phyloP scores from a whole-genome alignment of 2,888 invertebrate species.

The Cyaniris semiargus region DNA sequence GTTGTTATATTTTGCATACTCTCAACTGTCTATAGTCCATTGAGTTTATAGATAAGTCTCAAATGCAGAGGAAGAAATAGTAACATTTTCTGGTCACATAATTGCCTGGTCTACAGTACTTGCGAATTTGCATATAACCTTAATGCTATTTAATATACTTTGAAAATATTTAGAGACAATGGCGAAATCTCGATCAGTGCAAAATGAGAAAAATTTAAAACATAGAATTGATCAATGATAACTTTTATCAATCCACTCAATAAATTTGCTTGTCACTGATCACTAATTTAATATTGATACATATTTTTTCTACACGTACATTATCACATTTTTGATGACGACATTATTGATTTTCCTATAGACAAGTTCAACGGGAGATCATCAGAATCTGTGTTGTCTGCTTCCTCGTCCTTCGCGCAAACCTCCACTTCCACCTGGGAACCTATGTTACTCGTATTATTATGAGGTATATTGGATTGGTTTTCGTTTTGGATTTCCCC shows the following conservation, averaged over 20 bases:
- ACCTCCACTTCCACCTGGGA: not conserved
- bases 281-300: constrained; percentile 3
- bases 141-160: constrained; percentile 1
- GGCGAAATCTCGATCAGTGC: not conserved
- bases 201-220: not conserved
- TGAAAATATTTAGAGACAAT: not conserved
- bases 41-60: not conserved
- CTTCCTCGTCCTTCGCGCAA: not conserved
- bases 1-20: no score
- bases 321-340: constrained; percentile 27
- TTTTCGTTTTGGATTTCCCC: constrained; percentile 23
- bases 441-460: not conserved
- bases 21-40: not conserved
- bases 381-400: constrained; percentile 17
- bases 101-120: not conserved
- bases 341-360: constrained; percentile 18
- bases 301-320: not conserved
- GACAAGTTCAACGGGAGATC: constrained; percentile 28
- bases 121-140: not conserved
- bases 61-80: not conserved
- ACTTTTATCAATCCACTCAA: not conserved
- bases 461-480: constrained; percentile 23
- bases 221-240: not conserved
- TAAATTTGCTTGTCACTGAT: not conserved
- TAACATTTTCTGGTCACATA: not conserved